These are phyloP conservation scores for Amblyornis subalaris DNA, from an alignment of 2,113 vertebrate genomes.

Conservation along the genomic window DNA sequence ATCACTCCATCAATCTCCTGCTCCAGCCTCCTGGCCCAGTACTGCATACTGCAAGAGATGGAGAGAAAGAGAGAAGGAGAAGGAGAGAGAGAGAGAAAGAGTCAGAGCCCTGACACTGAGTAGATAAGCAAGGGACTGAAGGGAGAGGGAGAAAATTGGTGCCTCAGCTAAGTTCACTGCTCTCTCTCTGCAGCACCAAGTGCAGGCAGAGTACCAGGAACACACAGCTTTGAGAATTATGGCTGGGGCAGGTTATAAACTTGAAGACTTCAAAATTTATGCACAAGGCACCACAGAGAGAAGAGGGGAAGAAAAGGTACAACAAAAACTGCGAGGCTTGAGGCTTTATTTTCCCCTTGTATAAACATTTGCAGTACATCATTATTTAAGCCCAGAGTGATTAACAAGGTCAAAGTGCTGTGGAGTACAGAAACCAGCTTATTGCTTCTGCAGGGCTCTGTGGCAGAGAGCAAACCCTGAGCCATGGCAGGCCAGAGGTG, in stretches of 20 bases:
- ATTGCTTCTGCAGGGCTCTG: not conserved
- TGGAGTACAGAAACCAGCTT: not conserved
- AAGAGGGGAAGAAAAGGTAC: not conserved
- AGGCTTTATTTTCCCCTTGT: not conserved
- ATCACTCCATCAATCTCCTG: conserved; percentile 97
- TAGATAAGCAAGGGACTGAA: conserved; percentile 34
- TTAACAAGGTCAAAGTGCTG: not conserved
- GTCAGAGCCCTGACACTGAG: conserved; percentile 55
- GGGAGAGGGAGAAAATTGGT: not conserved
- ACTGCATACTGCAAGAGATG: conserved; percentile 87
- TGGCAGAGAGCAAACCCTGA: not conserved
- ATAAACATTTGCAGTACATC: not conserved
- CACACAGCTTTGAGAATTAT: not conserved
- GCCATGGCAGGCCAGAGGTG: not conserved
- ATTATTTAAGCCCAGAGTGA: not conserved
- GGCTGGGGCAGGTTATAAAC: not conserved
- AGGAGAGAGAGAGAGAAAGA: conserved; percentile 55
- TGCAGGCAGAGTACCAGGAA: not conserved
- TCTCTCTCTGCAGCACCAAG: not conserved
- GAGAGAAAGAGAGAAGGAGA: not conserved
- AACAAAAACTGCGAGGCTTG: not conserved
- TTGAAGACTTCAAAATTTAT: not conserved
- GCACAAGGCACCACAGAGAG: not conserved
- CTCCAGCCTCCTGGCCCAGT: conserved; percentile 95
- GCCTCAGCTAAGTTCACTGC: not conserved